phyloP scores from a whole-genome alignment of 2,888 invertebrate species.

The Quadroppia sp. region DNA sequence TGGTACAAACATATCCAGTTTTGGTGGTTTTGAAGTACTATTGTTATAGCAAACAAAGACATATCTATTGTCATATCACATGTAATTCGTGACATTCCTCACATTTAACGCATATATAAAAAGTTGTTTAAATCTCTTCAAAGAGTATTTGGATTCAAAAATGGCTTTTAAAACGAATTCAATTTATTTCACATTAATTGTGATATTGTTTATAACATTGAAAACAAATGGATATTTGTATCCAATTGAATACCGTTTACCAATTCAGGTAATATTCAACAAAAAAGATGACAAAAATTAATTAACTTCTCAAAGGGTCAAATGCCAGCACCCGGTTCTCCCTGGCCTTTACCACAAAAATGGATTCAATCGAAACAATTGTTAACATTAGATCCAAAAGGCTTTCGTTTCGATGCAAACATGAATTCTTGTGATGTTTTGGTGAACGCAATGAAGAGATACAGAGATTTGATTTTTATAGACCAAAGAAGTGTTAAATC shows the following conservation, averaged over 20 bases:
- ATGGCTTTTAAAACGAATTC: background rate
- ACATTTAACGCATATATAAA: too few species aligned
- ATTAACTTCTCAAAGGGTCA: conserved; percentile 47
- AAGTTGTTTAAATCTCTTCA: too few species aligned
- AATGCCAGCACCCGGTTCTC: conserved; percentile 50
- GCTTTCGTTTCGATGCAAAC: conserved; percentile 38
- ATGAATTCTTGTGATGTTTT: conserved; percentile 50
- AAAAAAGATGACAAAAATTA: too few species aligned
- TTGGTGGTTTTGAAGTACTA: too few species aligned
- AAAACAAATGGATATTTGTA: conserved; percentile 27
- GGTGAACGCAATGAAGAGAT: conserved; percentile 50
- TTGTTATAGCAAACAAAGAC: too few species aligned
- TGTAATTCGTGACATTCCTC: too few species aligned
- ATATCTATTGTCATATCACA: too few species aligned
- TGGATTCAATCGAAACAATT: conserved; percentile 45
- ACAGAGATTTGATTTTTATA: conserved; percentile 45
- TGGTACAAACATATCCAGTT: too few species aligned
- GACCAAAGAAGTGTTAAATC: conserved; percentile 60
- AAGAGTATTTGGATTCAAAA: background rate
- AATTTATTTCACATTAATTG: background rate
- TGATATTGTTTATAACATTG: background rate
- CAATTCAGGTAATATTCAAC: conserved; percentile 27
- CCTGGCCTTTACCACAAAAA: conserved; percentile 51
- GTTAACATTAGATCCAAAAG: conserved; percentile 43
- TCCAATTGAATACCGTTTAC: conserved; percentile 40